These are phyloP conservation scores for Lophura nycthemera DNA, from an alignment of 2,113 vertebrate species.

Conservation along the genomic window DNA sequence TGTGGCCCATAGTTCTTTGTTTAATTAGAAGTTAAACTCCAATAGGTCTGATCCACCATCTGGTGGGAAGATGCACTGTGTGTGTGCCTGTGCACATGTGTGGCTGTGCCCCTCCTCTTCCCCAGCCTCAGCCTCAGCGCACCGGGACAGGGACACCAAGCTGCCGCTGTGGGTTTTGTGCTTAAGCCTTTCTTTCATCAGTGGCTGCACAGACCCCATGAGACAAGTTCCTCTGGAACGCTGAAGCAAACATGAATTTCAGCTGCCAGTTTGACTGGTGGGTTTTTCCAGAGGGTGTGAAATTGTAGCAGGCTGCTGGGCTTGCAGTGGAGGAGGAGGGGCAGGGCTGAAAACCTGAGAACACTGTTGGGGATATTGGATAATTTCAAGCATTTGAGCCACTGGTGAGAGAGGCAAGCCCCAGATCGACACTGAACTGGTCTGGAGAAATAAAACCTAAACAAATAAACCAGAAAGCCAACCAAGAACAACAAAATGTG, in stretches of 20 bases:
- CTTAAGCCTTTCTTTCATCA: background rate
- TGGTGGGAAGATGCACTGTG: constrained; percentile 43
- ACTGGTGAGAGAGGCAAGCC: background rate
- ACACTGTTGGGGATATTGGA: background rate
- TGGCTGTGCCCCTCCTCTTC: background rate
- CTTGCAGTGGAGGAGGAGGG: background rate
- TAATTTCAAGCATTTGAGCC: background rate
- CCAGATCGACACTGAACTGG: background rate
- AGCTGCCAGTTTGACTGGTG: background rate
- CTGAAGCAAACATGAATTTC: background rate
- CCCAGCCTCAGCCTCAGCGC: accelerated
- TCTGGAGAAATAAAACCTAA: background rate
- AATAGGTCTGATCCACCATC: constrained; percentile 34
- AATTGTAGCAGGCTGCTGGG: background rate
- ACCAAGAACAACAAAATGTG: background rate
- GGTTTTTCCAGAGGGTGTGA: background rate
- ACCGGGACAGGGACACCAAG: accelerated
- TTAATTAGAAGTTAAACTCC: constrained; percentile 47
- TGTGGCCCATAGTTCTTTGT: background rate
- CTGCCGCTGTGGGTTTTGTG: background rate
- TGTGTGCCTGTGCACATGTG: background rate
- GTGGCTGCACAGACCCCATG: background rate
- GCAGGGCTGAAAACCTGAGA: background rate
- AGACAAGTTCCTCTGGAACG: background rate
- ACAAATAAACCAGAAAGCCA: background rate